Evolutionary conservation across 2,888 invertebrate species (phyloP).

Genomic region (Microdon myrmicae): DNA sequence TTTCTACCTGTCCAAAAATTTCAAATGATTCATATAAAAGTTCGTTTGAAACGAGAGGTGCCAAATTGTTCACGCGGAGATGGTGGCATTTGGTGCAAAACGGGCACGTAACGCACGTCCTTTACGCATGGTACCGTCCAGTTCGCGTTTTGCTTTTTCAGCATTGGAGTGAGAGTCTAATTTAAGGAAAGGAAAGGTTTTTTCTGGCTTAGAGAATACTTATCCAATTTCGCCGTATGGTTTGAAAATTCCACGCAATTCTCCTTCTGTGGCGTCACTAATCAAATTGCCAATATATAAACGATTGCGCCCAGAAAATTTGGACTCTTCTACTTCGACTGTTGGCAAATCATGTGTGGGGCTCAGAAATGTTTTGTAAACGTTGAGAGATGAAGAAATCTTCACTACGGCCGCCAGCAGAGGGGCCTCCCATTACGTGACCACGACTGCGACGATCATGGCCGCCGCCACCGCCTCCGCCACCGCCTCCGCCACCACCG

Average conservation of each 20-base stretch:
- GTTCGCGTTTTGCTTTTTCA: conserved; percentile 91
- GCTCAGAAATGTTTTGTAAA: conserved; percentile 76
- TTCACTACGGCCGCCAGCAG: conserved; percentile 66
- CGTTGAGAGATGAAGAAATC: conserved; percentile 77
- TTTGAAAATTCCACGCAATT: conserved; percentile 85
- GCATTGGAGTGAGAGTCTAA: conserved; percentile 83
- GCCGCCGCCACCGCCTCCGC: conserved; percentile 54
- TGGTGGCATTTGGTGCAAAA: conserved; percentile 94
- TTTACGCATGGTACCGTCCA: conserved; percentile 88
- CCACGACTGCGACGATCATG: conserved; percentile 50
- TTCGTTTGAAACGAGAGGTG: conserved; percentile 94
- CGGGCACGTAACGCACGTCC: conserved; percentile 90
- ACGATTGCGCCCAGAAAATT: conserved; percentile 91
- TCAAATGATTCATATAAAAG: conserved; percentile 87
- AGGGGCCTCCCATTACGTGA: too few relatives aligned
- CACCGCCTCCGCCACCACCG: conserved; percentile 54
- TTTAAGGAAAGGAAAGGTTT: conserved; percentile 93
- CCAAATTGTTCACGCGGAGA: conserved; percentile 92
- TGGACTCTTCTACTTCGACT: conserved; percentile 79
- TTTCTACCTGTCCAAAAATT: conserved; percentile 91
- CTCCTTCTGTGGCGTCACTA: conserved; percentile 87
- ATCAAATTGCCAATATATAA: conserved; percentile 96
- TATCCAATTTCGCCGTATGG: conserved; percentile 92
- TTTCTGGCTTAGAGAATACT: conserved; percentile 91
- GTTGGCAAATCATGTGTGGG: conserved; percentile 82